Evolutionary conservation across 2,797 vertebrate species (phyloP).

Genomic region (Xiphorhynchus erythropygius): DNA sequence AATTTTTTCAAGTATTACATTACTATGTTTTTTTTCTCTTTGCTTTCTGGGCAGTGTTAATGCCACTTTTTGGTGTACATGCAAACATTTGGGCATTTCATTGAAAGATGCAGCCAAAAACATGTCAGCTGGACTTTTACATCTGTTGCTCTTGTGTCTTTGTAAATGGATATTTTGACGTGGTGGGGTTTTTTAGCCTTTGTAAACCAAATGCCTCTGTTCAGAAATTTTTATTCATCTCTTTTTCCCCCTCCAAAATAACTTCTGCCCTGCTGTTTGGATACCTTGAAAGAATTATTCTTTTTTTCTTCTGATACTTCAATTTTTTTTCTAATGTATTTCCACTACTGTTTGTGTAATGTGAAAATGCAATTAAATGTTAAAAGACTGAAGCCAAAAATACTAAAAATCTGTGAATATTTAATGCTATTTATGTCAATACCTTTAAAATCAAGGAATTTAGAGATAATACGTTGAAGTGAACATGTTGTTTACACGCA

Average conservation of each 20-base stretch:
- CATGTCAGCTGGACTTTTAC: neutral
- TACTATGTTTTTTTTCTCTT: neutral
- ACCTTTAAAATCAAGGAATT: neutral
- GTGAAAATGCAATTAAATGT: neutral
- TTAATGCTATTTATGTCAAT: neutral
- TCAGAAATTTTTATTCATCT: neutral
- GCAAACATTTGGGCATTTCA: neutral
- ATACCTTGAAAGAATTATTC: neutral
- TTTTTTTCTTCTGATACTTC: neutral
- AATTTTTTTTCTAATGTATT: neutral
- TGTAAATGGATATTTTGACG: neutral
- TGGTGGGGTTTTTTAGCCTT: neutral
- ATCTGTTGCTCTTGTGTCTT: neutral
- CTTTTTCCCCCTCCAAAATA: neutral
- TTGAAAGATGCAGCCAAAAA: neutral
- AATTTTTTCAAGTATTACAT: neutral
- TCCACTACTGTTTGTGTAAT: neutral
- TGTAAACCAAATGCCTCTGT: neutral
- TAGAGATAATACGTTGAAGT: neutral
- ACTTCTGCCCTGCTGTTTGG: neutral
- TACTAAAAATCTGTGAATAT: neutral
- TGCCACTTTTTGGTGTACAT: neutral
- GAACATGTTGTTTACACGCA: neutral
- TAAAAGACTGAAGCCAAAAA: neutral
- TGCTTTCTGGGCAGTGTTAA: neutral